A percentile compares a stretch with the other conserved stretches of the same genome.
Conservation (phyloP, 2,888 invertebrate genomes). For the Molorchus minor region DNA sequence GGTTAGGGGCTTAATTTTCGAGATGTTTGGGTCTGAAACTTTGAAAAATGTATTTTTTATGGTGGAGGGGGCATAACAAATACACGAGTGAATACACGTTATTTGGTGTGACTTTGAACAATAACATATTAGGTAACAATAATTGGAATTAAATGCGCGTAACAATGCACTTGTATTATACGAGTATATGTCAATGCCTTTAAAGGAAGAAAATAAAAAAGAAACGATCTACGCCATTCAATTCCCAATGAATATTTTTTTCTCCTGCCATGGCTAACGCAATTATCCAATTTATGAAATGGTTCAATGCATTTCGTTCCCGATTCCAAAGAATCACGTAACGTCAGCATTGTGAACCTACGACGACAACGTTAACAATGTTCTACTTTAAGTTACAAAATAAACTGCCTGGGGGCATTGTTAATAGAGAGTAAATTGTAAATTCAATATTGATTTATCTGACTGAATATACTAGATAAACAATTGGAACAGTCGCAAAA, state of each 20-base stretch:
- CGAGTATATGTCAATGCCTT: too few species aligned
- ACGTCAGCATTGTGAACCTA: slow-evolving; percentile 26
- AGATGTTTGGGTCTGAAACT: too few species aligned
- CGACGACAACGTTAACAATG: slow-evolving; percentile 21
- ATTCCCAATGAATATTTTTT: neutral
- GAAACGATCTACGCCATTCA: neutral
- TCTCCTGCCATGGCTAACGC: neutral
- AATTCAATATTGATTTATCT: slow-evolving; percentile 41
- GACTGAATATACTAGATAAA: slow-evolving; percentile 39
- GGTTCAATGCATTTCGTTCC: slow-evolving; percentile 11
- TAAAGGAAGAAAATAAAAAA: neutral
- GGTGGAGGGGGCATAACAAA: too few species aligned
- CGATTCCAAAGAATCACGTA: slow-evolving; percentile 27
- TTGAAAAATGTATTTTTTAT: too few species aligned
- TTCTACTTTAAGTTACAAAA: slow-evolving; percentile 32
- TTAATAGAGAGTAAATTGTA: slow-evolving; percentile 38
- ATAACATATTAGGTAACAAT: too few species aligned
- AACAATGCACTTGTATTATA: too few species aligned
- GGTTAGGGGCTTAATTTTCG: too few species aligned
- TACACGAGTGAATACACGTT: too few species aligned
- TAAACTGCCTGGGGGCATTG: slow-evolving; percentile 30
- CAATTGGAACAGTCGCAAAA: slow-evolving; percentile 44
- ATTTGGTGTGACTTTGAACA: too few species aligned
- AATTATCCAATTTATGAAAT: slow-evolving; percentile 21
- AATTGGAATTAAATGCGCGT: too few species aligned